phyloP scores from a whole-genome alignment of 2,888 invertebrate genomes.

The Trissolcus japonicus region DNA sequence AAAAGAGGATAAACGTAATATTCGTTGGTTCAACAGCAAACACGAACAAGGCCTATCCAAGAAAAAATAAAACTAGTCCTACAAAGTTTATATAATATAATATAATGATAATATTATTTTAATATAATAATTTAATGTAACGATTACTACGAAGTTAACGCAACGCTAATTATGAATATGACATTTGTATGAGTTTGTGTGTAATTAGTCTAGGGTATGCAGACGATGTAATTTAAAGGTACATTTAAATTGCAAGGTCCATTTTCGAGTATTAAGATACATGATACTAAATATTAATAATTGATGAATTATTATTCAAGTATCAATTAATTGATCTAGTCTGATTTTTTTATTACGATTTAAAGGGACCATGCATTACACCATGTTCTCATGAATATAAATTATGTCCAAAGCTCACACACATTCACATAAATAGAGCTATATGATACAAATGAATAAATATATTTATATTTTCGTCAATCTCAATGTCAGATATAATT shows the following conservation, averaged over 20 bases:
- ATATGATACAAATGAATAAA: slow-evolving; percentile 19
- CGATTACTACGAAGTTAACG: slow-evolving; percentile 65
- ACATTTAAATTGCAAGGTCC: slow-evolving; percentile 60
- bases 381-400: slow-evolving; percentile 64
- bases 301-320: slow-evolving; percentile 12
- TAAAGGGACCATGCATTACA: slow-evolving; percentile 70
- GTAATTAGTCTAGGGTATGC: slow-evolving; percentile 62
- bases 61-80: slow-evolving; percentile 66
- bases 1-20: slow-evolving; percentile 37
- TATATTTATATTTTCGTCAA: slow-evolving; percentile 40
- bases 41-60: slow-evolving; percentile 69
- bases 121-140: slow-evolving; percentile 46
- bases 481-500: slow-evolving; percentile 33
- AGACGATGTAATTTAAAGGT: slow-evolving; percentile 54
- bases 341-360: slow-evolving; percentile 65
- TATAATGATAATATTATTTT: slow-evolving; percentile 1
- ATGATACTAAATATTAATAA: slow-evolving; percentile 18
- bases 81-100: slow-evolving; percentile 73
- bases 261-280: slow-evolving; percentile 30
- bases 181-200: slow-evolving; percentile 69
- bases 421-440: slow-evolving; percentile 32
- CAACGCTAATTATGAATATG: slow-evolving; percentile 66
- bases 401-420: slow-evolving; percentile 61
- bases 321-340: slow-evolving; percentile 66
- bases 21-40: slow-evolving; percentile 42